These are phyloP conservation scores for Myripristis jacobus DNA, from an alignment of 2,797 vertebrate species.

Conservation along the genomic window DNA sequence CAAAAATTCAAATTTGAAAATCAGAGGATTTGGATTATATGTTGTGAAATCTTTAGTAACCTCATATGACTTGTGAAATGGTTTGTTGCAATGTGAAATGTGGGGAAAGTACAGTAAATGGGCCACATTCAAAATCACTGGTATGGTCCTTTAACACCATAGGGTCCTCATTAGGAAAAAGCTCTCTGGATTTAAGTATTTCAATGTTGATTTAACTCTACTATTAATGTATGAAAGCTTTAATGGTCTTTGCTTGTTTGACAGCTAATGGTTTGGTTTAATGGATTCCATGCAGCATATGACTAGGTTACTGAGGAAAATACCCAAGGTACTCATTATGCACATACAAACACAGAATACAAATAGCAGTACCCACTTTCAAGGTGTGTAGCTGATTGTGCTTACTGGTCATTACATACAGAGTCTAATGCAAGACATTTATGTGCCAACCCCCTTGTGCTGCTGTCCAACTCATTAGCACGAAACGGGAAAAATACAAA, in stretches of 20 bases:
- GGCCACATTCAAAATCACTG: too few species aligned
- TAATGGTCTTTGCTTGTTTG: background rate
- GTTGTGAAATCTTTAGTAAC: too few species aligned
- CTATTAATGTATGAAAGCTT: background rate
- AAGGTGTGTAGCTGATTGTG: background rate
- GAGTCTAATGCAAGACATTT: background rate
- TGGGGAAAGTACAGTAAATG: too few species aligned
- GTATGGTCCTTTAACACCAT: slow-evolving; percentile 17
- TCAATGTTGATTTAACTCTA: background rate
- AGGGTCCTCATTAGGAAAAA: slow-evolving; percentile 3
- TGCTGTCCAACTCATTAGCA: background rate
- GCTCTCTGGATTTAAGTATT: slow-evolving; percentile 23
- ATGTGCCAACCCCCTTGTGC: background rate
- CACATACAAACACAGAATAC: background rate
- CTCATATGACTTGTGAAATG: too few species aligned
- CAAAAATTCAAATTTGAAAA: too few species aligned
- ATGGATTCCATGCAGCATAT: background rate
- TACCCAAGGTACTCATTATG: background rate
- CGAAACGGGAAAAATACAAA: background rate
- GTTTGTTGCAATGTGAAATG: too few species aligned
- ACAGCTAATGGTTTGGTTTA: background rate
- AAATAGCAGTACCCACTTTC: background rate
- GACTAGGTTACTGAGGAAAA: background rate
- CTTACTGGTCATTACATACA: background rate
- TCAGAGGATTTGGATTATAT: too few species aligned